Evolutionary conservation across 2,888 invertebrate genomes (phyloP).

Genomic region (Colletes collaris): DNA sequence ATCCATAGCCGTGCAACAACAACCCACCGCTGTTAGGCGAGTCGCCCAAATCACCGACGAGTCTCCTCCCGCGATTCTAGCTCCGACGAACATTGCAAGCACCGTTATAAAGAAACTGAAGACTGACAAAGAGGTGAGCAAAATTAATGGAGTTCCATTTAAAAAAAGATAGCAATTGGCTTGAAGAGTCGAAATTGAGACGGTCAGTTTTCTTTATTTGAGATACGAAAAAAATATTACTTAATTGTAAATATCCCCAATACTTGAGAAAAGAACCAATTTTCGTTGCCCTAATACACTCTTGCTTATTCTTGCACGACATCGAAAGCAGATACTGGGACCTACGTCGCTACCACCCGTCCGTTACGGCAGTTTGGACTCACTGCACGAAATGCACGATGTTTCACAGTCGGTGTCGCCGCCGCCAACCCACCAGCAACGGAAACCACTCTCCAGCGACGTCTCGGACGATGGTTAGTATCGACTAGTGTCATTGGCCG

Average conservation of each 20-base stretch:
- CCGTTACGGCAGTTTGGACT: slow-evolving; percentile 85
- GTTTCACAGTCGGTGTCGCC: slow-evolving; percentile 72
- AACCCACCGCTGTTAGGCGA: slow-evolving; percentile 68
- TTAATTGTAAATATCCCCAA: not conserved
- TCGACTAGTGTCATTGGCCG: slow-evolving; percentile 23
- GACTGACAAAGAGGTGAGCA: slow-evolving; percentile 80
- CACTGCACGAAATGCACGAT: slow-evolving; percentile 83
- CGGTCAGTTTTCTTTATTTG: too few relatives aligned
- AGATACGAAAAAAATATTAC: too few relatives aligned
- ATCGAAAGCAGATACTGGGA: slow-evolving; percentile 71
- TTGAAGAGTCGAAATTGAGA: too few relatives aligned
- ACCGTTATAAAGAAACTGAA: slow-evolving; percentile 83
- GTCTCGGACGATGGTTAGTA: slow-evolving; percentile 83
- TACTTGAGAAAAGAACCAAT: not conserved
- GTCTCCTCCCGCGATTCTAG: not conserved
- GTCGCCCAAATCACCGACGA: slow-evolving; percentile 63
- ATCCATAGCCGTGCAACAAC: slow-evolving; percentile 76
- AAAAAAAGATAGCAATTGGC: too few relatives aligned
- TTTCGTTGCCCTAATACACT: not conserved
- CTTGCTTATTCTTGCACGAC: not conserved
- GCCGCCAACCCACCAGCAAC: slow-evolving; percentile 77
- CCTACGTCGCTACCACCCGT: slow-evolving; percentile 72
- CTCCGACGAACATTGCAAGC: slow-evolving; percentile 74
- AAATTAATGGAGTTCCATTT: too few relatives aligned
- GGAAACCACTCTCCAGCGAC: slow-evolving; percentile 76